Evolutionary conservation across 2,888 invertebrate species (phyloP).

Genomic region (Sycophila texana): DNA sequence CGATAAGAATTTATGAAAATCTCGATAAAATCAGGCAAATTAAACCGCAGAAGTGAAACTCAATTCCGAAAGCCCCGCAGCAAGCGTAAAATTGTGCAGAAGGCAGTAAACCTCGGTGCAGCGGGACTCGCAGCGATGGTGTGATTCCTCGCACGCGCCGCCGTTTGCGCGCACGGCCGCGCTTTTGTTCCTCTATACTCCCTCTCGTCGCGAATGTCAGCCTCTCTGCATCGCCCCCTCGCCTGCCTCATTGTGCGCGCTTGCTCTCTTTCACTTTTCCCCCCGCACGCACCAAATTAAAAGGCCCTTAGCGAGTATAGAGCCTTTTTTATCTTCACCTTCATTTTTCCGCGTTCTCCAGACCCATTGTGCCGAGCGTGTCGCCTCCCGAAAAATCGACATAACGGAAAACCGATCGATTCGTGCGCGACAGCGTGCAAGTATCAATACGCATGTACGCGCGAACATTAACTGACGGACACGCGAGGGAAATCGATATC

Average conservation of each 20-base stretch:
- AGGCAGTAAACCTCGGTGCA: neutral
- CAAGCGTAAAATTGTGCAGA: neutral
- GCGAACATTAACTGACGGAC: neutral
- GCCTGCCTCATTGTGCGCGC: neutral
- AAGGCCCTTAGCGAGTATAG: neutral
- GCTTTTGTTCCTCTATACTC: neutral
- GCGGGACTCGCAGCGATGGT: neutral
- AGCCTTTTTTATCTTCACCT: neutral
- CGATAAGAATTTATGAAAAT: neutral
- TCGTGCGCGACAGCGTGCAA: too few relatives aligned
- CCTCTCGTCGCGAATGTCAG: neutral
- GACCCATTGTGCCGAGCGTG: neutral
- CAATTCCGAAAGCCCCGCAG: neutral
- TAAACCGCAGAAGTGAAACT: neutral
- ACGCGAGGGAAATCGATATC: constrained; percentile 5
- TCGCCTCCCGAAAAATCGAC: too few relatives aligned
- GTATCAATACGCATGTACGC: neutral
- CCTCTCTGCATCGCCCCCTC: neutral
- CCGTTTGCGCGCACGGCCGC: neutral
- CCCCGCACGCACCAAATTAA: neutral
- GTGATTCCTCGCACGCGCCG: neutral
- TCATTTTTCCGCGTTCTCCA: neutral
- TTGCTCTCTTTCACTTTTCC: neutral
- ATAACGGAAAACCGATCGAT: too few relatives aligned
- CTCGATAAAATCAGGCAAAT: neutral